Conservation (phyloP, 1,140 invertebrate genomes). For the Acyrthosiphon pisum region DNA sequence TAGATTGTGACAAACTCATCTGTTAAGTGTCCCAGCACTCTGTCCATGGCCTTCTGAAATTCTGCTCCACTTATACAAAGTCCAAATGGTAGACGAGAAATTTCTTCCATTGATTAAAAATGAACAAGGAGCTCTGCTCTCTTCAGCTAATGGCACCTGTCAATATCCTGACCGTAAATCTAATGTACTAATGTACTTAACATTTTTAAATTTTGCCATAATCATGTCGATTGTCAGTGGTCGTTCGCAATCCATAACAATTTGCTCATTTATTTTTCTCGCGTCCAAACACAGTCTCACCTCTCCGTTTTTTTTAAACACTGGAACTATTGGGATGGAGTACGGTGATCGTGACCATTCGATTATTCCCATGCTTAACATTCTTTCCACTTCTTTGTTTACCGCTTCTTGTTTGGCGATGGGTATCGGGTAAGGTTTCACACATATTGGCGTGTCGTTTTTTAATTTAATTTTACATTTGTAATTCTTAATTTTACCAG, state of each 20-base stretch:
- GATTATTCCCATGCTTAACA: not conserved
- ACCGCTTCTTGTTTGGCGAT: not conserved
- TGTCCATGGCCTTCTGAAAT: not conserved
- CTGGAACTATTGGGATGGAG: not conserved
- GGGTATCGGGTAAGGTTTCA: not conserved
- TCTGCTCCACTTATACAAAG: not conserved
- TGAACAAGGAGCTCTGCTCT: not conserved
- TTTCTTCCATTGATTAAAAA: not conserved
- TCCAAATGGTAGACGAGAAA: slow-evolving; percentile 8
- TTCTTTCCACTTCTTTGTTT: not conserved
- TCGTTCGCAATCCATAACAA: not conserved
- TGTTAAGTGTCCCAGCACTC: not conserved
- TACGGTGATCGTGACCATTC: not conserved
- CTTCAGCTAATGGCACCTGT: not conserved
- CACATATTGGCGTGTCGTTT: not conserved
- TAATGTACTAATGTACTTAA: not conserved
- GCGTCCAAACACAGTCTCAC: slow-evolving; percentile 24
- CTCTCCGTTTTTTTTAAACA: not conserved
- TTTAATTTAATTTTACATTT: not conserved
- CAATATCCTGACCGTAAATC: not conserved
- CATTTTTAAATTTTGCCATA: not conserved
- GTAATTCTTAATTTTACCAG: not conserved
- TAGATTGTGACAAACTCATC: not conserved
- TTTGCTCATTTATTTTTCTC: not conserved
- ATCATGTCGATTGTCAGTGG: not conserved